A percentile compares a stretch with the other conserved stretches of the same genome.
Evolutionary conservation across 2,113 vertebrate genomes (phyloP).

Genomic region (Labeo catla): DNA sequence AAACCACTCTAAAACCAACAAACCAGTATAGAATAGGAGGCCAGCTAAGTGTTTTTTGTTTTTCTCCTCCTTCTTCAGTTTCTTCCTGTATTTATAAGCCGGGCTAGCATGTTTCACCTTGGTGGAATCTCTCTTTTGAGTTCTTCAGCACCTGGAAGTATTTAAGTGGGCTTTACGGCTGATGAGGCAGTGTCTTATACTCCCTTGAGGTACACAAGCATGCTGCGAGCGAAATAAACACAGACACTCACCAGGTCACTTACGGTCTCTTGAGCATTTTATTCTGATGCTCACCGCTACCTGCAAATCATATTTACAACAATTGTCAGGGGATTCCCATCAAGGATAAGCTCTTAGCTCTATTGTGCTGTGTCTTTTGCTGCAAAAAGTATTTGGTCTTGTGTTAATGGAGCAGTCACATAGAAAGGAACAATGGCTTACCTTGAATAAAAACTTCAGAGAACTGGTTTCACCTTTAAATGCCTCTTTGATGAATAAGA

Average conservation of each 20-base stretch:
- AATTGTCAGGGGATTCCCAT: slow-evolving; percentile 23
- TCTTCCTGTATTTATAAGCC: not conserved
- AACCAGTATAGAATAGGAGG: not conserved
- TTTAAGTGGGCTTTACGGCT: slow-evolving; percentile 33
- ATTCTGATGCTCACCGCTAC: not conserved
- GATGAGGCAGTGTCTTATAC: not conserved
- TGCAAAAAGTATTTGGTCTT: not conserved
- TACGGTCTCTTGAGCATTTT: slow-evolving; percentile 13
- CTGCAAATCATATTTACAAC: not conserved
- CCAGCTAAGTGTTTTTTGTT: not conserved
- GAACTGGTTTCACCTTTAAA: not conserved
- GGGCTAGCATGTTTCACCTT: slow-evolving; percentile 18
- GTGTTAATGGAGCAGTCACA: not conserved
- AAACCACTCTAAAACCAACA: not conserved
- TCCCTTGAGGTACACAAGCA: not conserved
- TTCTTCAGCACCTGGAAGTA: not conserved
- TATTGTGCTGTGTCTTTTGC: not conserved
- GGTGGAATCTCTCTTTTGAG: not conserved
- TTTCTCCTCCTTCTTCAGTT: not conserved
- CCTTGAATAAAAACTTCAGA: not conserved
- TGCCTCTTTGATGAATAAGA: not conserved
- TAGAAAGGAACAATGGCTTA: not conserved
- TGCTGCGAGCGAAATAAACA: slow-evolving; percentile 20
- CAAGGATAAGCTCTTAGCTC: slow-evolving; percentile 30
- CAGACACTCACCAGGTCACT: slow-evolving; percentile 42